Conservation (phyloP, 2,113 vertebrate genomes). For the Seriola aureovittata region DNA sequence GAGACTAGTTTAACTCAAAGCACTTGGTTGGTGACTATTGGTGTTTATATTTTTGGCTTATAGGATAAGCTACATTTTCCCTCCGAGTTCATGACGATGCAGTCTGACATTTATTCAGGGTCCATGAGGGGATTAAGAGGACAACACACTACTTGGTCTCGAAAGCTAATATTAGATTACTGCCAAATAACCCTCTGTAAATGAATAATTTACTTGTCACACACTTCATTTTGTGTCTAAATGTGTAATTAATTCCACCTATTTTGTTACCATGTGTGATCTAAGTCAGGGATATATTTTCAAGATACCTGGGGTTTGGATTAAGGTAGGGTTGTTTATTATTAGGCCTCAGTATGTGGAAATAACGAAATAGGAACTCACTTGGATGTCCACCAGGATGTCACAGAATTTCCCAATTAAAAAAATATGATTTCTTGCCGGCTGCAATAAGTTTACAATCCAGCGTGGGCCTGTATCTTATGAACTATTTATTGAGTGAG, state of each 20-base stretch:
- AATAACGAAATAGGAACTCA: constrained; percentile 66
- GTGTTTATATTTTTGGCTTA: constrained; percentile 74
- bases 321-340: constrained; percentile 55
- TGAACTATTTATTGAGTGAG: constrained; percentile 95
- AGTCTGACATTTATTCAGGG: constrained; percentile 80
- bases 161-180: constrained; percentile 92
- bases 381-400: constrained; percentile 38
- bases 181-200: constrained; percentile 92
- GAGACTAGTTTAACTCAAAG: constrained; percentile 65
- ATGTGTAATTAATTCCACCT: constrained; percentile 90
- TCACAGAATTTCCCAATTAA: constrained; percentile 62
- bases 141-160: constrained; percentile 74
- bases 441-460: constrained; percentile 82
- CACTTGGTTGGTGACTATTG: constrained; percentile 77
- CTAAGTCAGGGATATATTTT: constrained; percentile 78
- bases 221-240: constrained; percentile 91
- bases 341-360: constrained; percentile 65
- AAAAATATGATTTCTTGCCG: constrained; percentile 65
- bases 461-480: constrained; percentile 86
- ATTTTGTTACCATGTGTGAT: constrained; percentile 86
- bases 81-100: constrained; percentile 71
- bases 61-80: constrained; percentile 61
- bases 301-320: constrained; percentile 63
- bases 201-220: constrained; percentile 91
- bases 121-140: constrained; percentile 66